Conservation (phyloP, 37 sponge, comb jelly and placozoan genomes). For the Bolinopsis microptera region DNA sequence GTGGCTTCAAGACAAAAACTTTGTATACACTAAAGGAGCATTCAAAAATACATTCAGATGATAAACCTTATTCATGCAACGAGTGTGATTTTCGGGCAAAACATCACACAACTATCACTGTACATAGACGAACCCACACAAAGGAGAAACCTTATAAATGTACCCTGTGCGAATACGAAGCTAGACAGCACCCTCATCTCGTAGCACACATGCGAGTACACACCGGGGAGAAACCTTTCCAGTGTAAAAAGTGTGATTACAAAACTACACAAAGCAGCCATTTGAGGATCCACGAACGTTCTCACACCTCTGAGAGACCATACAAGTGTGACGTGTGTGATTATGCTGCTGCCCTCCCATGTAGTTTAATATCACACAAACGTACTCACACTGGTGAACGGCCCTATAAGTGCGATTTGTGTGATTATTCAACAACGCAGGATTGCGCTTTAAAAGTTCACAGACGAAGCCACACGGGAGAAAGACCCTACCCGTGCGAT, state of each 20-base stretch:
- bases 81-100: neutral
- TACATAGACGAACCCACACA: slow-evolving; percentile 49
- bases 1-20: neutral
- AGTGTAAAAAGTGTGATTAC: slow-evolving; percentile 34
- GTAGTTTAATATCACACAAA: neutral
- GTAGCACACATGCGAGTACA: slow-evolving; percentile 22
- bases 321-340: slow-evolving; percentile 1
- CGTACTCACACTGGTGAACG: neutral
- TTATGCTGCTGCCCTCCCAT: neutral
- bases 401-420: neutral
- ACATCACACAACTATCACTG: neutral
- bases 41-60: neutral
- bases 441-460: neutral
- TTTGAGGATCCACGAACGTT: neutral
- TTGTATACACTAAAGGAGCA: neutral
- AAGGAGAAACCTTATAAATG: slow-evolving; percentile 19
- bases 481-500: neutral
- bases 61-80: slow-evolving; percentile 28
- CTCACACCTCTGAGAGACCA: slow-evolving; percentile 38
- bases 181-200: neutral
- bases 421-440: neutral
- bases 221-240: neutral
- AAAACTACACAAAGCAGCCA: neutral
- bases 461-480: neutral
- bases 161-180: neutral